Evolutionary conservation across 2,888 invertebrate species (phyloP).

Genomic region (Meganola albula): DNA sequence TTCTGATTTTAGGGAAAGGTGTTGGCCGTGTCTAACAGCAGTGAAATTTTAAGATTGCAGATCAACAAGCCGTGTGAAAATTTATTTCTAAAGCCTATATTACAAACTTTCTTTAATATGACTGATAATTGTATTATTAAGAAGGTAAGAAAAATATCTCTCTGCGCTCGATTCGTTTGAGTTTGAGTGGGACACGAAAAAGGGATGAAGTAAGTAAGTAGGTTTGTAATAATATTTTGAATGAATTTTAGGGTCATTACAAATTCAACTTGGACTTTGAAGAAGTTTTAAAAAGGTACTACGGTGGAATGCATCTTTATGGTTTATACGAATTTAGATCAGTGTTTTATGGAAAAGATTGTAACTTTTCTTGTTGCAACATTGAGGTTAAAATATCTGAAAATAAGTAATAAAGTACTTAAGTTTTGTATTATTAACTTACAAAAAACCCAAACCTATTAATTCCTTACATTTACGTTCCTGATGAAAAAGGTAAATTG

Average conservation of each 20-base stretch:
- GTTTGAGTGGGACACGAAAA: no score
- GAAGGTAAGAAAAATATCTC: no score
- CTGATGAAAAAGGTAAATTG: no score
- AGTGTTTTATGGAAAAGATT: neutral
- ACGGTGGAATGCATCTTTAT: neutral
- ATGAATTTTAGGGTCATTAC: no score
- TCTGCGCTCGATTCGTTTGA: no score
- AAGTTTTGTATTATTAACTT: no score
- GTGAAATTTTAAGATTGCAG: conserved; percentile 14
- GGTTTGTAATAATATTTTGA: no score
- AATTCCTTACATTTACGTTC: no score
- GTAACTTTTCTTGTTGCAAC: neutral
- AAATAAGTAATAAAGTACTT: no score
- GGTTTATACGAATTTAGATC: neutral
- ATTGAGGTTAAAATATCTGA: neutral
- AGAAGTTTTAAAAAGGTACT: neutral
- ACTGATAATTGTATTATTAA: conserved; percentile 12
- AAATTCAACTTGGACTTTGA: neutral
- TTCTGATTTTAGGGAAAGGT: conserved; percentile 19
- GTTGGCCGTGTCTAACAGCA: conserved; percentile 7
- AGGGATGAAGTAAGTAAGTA: no score
- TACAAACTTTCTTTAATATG: conserved; percentile 5
- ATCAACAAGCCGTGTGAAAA: conserved; percentile 14
- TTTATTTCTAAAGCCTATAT: conserved; percentile 15
- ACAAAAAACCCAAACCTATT: no score